These are phyloP conservation scores for Eucidaris tribuloides DNA, from an alignment of 35 echinoderm and acorn worm genomes.

Conservation along the genomic window DNA sequence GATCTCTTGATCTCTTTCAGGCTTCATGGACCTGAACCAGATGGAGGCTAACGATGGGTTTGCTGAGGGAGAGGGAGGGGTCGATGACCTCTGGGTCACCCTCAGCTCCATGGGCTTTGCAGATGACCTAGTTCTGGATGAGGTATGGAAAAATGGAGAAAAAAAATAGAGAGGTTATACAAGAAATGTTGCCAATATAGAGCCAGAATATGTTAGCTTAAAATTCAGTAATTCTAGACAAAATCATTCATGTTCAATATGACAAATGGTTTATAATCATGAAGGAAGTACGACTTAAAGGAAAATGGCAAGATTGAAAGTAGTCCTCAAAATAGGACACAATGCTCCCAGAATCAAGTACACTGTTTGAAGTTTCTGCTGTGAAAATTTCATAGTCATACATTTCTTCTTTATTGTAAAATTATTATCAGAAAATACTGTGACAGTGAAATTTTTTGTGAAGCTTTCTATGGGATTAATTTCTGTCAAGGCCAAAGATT, in stretches of 20 bases:
- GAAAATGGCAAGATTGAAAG: too few relatives aligned
- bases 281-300: too few relatives aligned
- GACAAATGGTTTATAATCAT: background rate
- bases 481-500: too few relatives aligned
- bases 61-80: slow-evolving; percentile 50
- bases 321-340: too few relatives aligned
- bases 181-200: background rate
- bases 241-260: background rate
- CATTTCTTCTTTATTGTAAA: background rate
- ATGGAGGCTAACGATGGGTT: slow-evolving; percentile 97
- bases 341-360: background rate
- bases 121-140: slow-evolving; percentile 77
- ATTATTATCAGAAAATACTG: too few relatives aligned
- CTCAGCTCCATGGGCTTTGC: slow-evolving; percentile 91
- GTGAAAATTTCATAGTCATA: too few relatives aligned
- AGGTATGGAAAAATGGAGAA: slow-evolving; percentile 34
- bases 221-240: too few relatives aligned
- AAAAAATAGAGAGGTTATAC: background rate
- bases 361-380: too few relatives aligned
- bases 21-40: slow-evolving; percentile 91
- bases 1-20: too few relatives aligned
- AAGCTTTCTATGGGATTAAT: too few relatives aligned
- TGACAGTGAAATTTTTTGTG: too few relatives aligned
- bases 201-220: background rate
- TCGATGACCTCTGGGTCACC: slow-evolving; percentile 96